Evolutionary conservation across 2,888 invertebrate species (phyloP).

Genomic region (Folsomia candida): DNA sequence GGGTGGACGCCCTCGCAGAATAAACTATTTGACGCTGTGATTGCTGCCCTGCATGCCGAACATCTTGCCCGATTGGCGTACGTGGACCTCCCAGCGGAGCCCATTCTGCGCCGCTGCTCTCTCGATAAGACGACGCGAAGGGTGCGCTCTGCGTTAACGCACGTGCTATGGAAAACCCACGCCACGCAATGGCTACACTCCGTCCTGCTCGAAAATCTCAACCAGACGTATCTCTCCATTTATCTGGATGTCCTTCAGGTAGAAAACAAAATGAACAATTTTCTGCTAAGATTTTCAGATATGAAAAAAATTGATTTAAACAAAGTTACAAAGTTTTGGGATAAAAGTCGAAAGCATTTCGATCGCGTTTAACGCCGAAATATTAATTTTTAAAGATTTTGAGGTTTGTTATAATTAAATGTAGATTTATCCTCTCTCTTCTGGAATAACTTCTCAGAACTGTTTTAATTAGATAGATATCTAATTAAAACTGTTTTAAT

Average conservation of each 20-base stretch:
- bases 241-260: slow-evolving; percentile 78
- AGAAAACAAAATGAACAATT: too few species aligned
- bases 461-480: too few species aligned
- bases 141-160: slow-evolving; percentile 67
- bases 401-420: too few species aligned
- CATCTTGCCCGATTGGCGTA: slow-evolving; percentile 65
- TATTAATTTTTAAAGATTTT: too few species aligned
- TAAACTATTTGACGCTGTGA: slow-evolving; percentile 65
- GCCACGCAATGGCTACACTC: slow-evolving; percentile 75
- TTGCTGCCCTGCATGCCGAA: slow-evolving; percentile 67
- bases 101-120: slow-evolving; percentile 66
- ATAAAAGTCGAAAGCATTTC: too few species aligned
- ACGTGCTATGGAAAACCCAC: slow-evolving; percentile 70
- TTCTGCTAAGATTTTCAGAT: too few species aligned
- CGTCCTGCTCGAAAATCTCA: slow-evolving; percentile 67
- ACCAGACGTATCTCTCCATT: slow-evolving; percentile 65
- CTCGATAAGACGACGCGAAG: slow-evolving; percentile 69
- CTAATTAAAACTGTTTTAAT: too few species aligned
- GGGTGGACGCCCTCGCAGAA: slow-evolving; percentile 67
- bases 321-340: too few species aligned
- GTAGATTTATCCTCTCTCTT: too few species aligned
- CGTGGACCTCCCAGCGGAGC: slow-evolving; percentile 62
- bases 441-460: too few species aligned
- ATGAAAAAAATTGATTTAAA: too few species aligned
- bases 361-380: too few species aligned